Conservation (phyloP, 2,888 invertebrate species). For the Morpho deidamia region DNA sequence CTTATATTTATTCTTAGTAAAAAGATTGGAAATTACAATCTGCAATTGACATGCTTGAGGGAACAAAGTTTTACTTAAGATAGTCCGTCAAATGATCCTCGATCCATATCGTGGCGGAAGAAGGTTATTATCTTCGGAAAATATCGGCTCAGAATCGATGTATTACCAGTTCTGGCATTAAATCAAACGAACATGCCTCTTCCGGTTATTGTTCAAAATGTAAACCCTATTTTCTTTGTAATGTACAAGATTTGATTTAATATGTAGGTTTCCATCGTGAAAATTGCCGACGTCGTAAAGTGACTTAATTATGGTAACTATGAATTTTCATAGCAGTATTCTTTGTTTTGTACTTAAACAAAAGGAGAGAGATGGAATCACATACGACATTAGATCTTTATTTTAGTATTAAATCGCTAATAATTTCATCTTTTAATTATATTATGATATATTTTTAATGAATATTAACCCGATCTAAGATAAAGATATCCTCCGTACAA, state of each 20-base stretch:
- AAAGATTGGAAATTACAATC: constrained; percentile 28
- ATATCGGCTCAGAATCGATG: constrained; percentile 41
- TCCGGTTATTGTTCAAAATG: constrained; percentile 57
- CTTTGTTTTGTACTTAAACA: no score
- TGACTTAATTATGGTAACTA: no score
- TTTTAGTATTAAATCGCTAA: no score
- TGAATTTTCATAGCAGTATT: no score
- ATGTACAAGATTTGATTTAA: neutral
- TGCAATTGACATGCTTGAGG: constrained; percentile 30
- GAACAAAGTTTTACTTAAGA: constrained; percentile 33
- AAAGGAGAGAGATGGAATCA: no score
- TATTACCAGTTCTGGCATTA: constrained; percentile 41
- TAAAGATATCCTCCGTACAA: no score
- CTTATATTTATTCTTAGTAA: neutral
- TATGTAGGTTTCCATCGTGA: neutral
- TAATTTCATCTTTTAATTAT: no score
- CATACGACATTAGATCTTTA: no score
- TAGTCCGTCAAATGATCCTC: constrained; percentile 35
- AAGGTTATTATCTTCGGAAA: constrained; percentile 44
- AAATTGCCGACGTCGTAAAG: no score
- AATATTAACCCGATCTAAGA: no score
- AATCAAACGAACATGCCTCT: constrained; percentile 51
- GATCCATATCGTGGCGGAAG: constrained; percentile 45
- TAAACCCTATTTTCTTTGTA: constrained; percentile 40
- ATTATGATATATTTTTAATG: no score